phyloP scores from a whole-genome alignment of 2,113 vertebrate genomes.

The Oreochromis spilurus region DNA sequence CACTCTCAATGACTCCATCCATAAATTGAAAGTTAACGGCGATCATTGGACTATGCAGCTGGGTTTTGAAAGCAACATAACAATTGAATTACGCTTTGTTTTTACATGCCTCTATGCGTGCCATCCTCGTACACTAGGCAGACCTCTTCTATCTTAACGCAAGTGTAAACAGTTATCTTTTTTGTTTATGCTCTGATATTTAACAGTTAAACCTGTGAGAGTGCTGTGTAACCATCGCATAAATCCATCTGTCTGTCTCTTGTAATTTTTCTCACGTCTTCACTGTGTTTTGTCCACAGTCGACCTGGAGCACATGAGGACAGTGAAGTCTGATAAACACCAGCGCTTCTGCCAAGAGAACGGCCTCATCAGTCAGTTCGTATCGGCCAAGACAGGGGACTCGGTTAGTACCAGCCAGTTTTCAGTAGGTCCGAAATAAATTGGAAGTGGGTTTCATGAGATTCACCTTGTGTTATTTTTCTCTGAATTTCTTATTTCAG shows the following conservation, averaged over 20 bases:
- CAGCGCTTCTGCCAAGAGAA: constrained; percentile 96
- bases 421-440: background rate
- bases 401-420: constrained; percentile 79
- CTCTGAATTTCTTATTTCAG: constrained; percentile 68
- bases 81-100: constrained; percentile 42
- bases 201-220: constrained; percentile 33
- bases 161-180: constrained; percentile 55
- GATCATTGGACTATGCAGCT: background rate
- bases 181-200: constrained; percentile 51
- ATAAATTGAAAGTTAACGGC: background rate
- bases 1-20: background rate
- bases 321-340: constrained; percentile 94
- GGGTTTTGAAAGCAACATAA: constrained; percentile 31
- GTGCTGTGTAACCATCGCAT: constrained; percentile 18
- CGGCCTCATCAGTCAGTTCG: constrained; percentile 88
- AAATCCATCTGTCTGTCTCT: constrained; percentile 29
- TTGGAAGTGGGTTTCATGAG: background rate
- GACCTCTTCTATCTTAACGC: constrained; percentile 41
- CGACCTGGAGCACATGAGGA: constrained; percentile 97
- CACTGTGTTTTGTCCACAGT: constrained; percentile 75
- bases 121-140: constrained; percentile 28
- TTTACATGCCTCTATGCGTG: background rate
- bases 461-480: background rate
- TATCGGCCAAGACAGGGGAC: constrained; percentile 96
- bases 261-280: constrained; percentile 37